Evolutionary conservation across 2,797 vertebrate species (phyloP).

Genomic region (Tarsius wallacei): DNA sequence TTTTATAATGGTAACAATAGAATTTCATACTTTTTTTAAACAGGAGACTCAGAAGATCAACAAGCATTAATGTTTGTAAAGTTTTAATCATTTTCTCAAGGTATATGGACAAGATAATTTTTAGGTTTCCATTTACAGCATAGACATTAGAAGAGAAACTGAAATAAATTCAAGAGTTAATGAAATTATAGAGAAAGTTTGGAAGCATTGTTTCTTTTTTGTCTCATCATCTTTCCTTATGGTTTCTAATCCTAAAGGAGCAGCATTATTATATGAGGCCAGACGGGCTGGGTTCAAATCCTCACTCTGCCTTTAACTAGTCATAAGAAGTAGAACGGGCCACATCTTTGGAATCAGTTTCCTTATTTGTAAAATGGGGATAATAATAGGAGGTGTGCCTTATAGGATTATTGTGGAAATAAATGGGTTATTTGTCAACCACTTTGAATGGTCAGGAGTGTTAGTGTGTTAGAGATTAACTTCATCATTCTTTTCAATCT

Average conservation of each 20-base stretch:
- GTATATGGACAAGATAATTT: not conserved
- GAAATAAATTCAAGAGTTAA: not conserved
- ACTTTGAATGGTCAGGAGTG: not conserved
- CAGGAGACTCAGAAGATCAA: not conserved
- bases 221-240: not conserved
- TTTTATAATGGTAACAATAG: not conserved
- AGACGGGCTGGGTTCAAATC: not conserved
- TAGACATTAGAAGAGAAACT: conserved; percentile 49
- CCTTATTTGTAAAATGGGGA: not conserved
- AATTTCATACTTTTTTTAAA: conserved; percentile 58
- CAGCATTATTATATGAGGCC: not conserved
- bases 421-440: not conserved
- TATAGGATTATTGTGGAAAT: not conserved
- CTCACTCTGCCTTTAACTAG: not conserved
- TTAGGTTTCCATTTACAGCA: not conserved
- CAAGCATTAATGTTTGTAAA: conserved; percentile 32
- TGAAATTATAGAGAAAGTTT: conserved; percentile 31
- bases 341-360: not conserved
- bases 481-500: not conserved
- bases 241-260: not conserved
- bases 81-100: conserved; percentile 20
- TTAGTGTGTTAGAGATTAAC: not conserved
- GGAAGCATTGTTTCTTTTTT: not conserved
- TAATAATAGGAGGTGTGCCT: not conserved
- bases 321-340: not conserved